Percentiles rank a stretch among this genome's conserved stretches.
Conservation (phyloP, 2,888 invertebrate genomes). For the Troides aeacus region DNA sequence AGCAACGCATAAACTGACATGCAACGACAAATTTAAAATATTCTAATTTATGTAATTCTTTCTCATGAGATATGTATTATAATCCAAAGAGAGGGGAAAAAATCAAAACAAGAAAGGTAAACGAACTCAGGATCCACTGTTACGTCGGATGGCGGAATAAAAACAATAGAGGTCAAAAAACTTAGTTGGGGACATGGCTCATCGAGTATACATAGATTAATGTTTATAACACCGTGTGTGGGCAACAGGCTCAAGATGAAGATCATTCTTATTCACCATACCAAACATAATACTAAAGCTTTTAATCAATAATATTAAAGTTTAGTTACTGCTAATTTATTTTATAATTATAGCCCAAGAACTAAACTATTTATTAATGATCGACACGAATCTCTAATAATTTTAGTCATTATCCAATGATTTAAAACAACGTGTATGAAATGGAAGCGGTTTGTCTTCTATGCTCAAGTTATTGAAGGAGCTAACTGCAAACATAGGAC, state of each 20-base stretch:
- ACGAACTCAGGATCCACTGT: constrained; percentile 31
- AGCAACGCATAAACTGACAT: not conserved
- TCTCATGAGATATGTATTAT: constrained; percentile 4
- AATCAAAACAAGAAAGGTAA: constrained; percentile 25
- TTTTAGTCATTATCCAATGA: too few species aligned
- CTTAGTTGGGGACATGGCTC: constrained; percentile 38
- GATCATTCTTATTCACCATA: not conserved
- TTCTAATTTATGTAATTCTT: constrained; percentile 21
- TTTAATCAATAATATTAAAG: not conserved
- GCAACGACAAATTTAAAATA: constrained; percentile 5
- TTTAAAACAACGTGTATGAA: too few species aligned
- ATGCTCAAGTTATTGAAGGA: too few species aligned
- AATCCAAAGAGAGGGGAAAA: constrained; percentile 11
- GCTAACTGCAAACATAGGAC: too few species aligned
- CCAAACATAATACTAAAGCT: not conserved
- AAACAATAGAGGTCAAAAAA: constrained; percentile 45
- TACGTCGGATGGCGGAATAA: constrained; percentile 28
- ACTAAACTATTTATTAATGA: too few species aligned
- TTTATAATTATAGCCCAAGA: too few species aligned
- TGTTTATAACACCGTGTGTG: constrained; percentile 30
- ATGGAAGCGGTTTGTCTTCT: too few species aligned
- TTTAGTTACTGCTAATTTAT: too few species aligned
- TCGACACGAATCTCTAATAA: too few species aligned
- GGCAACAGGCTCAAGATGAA: not conserved
- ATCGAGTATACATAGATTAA: constrained; percentile 30